Evolutionary conservation across 2,888 invertebrate species (phyloP).

Genomic region (Chymomyza caudatula): DNA sequence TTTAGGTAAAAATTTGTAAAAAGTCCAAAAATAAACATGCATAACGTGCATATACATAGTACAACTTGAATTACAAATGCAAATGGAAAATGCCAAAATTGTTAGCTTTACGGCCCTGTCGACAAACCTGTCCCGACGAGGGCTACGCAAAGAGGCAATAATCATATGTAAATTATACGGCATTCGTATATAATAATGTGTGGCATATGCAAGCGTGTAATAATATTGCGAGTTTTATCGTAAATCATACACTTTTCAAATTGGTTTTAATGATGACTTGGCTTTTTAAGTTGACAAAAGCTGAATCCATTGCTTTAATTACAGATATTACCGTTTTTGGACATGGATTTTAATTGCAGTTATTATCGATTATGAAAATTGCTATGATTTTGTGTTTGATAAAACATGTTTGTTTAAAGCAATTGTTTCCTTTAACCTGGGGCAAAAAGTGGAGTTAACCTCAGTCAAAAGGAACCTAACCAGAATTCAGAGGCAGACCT

Average conservation of each 20-base stretch:
- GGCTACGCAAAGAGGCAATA: background rate
- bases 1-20: slow-evolving; percentile 18
- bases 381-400: too few relatives aligned
- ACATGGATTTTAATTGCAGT: background rate
- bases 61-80: slow-evolving; percentile 18
- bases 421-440: too few relatives aligned
- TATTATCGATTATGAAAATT: too few relatives aligned
- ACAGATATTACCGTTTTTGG: background rate
- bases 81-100: slow-evolving; percentile 11
- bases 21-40: slow-evolving; percentile 24
- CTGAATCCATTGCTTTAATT: background rate
- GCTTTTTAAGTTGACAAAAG: background rate
- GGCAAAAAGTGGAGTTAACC: too few relatives aligned
- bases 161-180: background rate
- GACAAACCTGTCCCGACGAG: background rate
- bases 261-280: background rate
- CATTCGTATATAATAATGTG: background rate
- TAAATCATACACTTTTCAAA: background rate
- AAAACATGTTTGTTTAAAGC: too few relatives aligned
- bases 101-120: background rate
- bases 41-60: background rate
- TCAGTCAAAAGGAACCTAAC: too few relatives aligned
- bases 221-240: background rate
- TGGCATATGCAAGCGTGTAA: background rate
- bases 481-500: too few relatives aligned